Evolutionary conservation across 2,797 vertebrate genomes (phyloP), one percentile per base, ranked within the genome.

Genomic region (Tenualosa ilisha): DNA sequence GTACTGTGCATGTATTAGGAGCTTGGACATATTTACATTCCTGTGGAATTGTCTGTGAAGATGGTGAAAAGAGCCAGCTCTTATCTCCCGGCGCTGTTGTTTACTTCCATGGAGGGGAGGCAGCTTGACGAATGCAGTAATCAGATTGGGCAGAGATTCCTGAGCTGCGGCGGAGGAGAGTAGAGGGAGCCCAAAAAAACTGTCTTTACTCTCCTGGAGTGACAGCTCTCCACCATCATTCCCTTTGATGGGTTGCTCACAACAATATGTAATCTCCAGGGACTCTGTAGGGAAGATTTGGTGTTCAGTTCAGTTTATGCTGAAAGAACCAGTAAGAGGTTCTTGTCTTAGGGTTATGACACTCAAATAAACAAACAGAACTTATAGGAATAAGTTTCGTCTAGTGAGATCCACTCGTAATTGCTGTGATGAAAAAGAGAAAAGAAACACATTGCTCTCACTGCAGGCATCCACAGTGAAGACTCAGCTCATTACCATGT

Each of bases 31-130:
- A 89, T 89, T 89, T 89, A 89, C 86, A 89, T 89, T 88, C 24
- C 31, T 51, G 68, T 79, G 82, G 84, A 89, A 87, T 84, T 85
- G 88, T 87, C 84, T 90, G 46, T 20, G 85, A 83, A 84, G 75
- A 51, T 43, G 56, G 82, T 84, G 82, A 46, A 46, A 88, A 85
- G 83, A 85, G 82, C 49, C 82, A 26, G 82, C 83, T 51, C 86
- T 89, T 90, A 90, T 89, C 87, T 90, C 59, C n/a, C 68, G 83
- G 83, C 84, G 85, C 72, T 53, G 86, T 86, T 90, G 89, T 90
- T 90, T 88, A 89, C 89, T 88, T 86, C 84, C 83, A 86, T 65
- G 86, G 83, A 85, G 84, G 85, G 81, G 83, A 89, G 86, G 82
- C 88, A 88, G 88, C 79, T 84, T 90, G 87, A 90, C 61, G 72